phyloP scores from a whole-genome alignment of 92 coral and sea anemone genomes.

The Hydrozoanthus gracilis region DNA sequence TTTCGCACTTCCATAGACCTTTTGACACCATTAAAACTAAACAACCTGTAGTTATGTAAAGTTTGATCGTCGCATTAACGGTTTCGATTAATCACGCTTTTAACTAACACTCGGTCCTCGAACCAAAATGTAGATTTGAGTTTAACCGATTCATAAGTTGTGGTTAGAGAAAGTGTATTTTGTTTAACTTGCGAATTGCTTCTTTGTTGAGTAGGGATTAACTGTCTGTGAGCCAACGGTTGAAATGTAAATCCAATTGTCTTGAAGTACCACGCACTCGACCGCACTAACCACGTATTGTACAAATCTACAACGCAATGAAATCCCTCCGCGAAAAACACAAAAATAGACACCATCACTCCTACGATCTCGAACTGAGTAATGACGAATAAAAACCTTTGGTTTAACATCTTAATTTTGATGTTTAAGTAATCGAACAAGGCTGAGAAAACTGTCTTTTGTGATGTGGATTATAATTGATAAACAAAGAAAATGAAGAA shows the following conservation, averaged over 20 bases:
- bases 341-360: not conserved
- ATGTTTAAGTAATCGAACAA: slow-evolving; percentile 5
- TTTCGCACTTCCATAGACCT: too few species aligned
- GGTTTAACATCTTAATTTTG: not conserved
- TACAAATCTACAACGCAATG: not conserved
- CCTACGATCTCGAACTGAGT: not conserved
- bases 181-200: not conserved
- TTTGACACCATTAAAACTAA: too few species aligned
- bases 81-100: not conserved
- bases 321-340: not conserved
- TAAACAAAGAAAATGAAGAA: not conserved
- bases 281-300: not conserved
- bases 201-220: not conserved
- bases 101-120: not conserved
- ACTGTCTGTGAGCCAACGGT: not conserved
- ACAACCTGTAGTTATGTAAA: too few species aligned
- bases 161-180: not conserved
- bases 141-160: not conserved
- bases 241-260: not conserved
- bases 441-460: not conserved
- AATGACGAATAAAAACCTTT: not conserved
- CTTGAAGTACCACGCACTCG: not conserved
- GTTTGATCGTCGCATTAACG: not conserved
- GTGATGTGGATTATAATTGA: slow-evolving; percentile 9
- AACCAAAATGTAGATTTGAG: not conserved